These are phyloP conservation scores for Luperina nickerlii DNA, from an alignment of 2,888 invertebrate genomes.

Conservation along the genomic window DNA sequence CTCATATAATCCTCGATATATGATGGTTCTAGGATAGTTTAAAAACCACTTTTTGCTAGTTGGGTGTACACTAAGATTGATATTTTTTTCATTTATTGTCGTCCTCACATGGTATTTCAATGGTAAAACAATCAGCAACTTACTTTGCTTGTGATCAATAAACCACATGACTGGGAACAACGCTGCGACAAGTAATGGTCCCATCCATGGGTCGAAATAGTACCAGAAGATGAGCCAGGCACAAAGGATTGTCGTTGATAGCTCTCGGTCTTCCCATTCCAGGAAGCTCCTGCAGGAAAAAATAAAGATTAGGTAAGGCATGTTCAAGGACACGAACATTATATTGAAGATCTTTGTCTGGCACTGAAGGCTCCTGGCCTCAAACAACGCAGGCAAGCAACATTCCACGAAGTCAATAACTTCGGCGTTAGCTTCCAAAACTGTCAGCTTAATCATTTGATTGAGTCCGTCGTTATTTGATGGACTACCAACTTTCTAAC, in stretches of 20 bases:
- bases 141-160: slow-evolving; percentile 72
- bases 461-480: not conserved
- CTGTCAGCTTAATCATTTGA: not conserved
- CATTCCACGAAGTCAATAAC: not conserved
- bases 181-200: slow-evolving; percentile 76
- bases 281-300: slow-evolving; percentile 75
- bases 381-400: not conserved
- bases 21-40: too few species aligned
- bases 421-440: not conserved
- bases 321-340: not conserved
- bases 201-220: slow-evolving; percentile 78
- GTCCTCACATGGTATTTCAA: too few species aligned
- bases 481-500: not conserved
- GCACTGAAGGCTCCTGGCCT: not conserved
- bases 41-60: too few species aligned
- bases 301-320: not conserved
- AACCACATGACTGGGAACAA: slow-evolving; percentile 79
- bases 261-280: slow-evolving; percentile 84
- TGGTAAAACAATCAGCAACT: slow-evolving; percentile 48
- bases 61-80: not conserved
- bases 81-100: not conserved
- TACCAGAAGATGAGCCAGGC: slow-evolving; percentile 82
- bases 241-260: slow-evolving; percentile 71
- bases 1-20: too few species aligned
- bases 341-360: not conserved